Evolutionary conservation across 2,888 invertebrate genomes (phyloP).

Genomic region (Candidula unifasciata): DNA sequence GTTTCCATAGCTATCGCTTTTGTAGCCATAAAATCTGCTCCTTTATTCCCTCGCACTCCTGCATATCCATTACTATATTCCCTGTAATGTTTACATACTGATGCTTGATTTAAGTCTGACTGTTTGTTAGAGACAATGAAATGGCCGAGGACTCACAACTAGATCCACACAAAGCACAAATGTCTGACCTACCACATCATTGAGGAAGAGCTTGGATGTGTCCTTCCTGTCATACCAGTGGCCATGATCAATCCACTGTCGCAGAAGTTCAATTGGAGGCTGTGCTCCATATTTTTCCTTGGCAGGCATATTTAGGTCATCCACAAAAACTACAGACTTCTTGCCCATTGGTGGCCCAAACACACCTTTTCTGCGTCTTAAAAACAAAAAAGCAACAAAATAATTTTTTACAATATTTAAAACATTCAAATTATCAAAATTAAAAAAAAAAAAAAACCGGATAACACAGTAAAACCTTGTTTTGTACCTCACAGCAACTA

Average conservation of each 20-base stretch:
- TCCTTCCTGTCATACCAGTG: conserved; percentile 79
- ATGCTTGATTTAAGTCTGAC: too few relatives aligned
- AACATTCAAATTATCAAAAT: neutral
- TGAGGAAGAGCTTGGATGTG: conserved; percentile 77
- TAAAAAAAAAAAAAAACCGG: too few relatives aligned
- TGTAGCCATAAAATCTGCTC: too few relatives aligned
- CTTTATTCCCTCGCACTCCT: too few relatives aligned
- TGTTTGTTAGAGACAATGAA: too few relatives aligned
- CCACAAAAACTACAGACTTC: conserved; percentile 75
- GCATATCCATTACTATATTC: too few relatives aligned
- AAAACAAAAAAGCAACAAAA: neutral
- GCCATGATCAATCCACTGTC: conserved; percentile 78
- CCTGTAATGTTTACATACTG: too few relatives aligned
- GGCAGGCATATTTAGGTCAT: conserved; percentile 78
- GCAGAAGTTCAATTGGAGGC: conserved; percentile 78
- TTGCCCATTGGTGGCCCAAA: conserved; percentile 95
- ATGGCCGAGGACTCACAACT: too few relatives aligned
- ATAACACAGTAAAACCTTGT: too few relatives aligned
- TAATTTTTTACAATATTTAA: neutral
- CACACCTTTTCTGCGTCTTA: conserved; percentile 89
- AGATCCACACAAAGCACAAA: too few relatives aligned
- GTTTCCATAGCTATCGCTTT: too few relatives aligned
- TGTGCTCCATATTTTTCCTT: conserved; percentile 79
- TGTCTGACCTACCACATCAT: conserved; percentile 85
- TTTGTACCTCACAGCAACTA: too few relatives aligned